Evolutionary conservation across 2,888 invertebrate species (phyloP), one percentile per base, ranked within the genome.

Genomic region (Macrostomum cliftonense): DNA sequence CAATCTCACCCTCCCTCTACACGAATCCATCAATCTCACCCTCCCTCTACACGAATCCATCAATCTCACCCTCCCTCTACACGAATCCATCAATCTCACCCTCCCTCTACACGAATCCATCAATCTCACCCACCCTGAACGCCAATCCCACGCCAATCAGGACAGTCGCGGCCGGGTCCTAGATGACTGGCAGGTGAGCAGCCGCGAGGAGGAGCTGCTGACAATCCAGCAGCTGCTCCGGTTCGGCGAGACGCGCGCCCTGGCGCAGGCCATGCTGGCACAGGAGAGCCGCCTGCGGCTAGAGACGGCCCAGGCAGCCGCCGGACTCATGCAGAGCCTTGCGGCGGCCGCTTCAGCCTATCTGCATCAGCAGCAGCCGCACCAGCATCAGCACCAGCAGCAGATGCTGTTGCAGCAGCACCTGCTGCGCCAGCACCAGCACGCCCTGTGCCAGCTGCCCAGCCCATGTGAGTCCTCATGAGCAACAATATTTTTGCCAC

Each of bases 161-260:
- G 83, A 84, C 74, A 77, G 80, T 61, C 78, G 81, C 72, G 81
- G 83, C 61, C 78, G 79, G 69, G 76, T 81, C 64, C 76, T 85
- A 71, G 84, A 85, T 75, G 79, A 81, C 76, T 87, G 87, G 86
- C 80, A 79, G 63, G 80, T 85, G 66, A 81, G 82, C 67, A 82
- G 81, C 60, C 77, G 79, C 63, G 82, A 86, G 68, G 87, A 88
- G 73, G 86, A 88, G 75, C 82, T 82, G 66, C 77, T 86, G 73
- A 84, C 87, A 59, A 76, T 88, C 58, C 85, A 86, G 70, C 86
- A 88, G 73, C 87, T 88, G 70, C 78, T 87, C 61, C 78, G 85
- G 61, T 83, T 86, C 63, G 82, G 82, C 63, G 85, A 85, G 75
- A 87, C 86, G 54, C 78, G 84, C 68, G 81, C 83, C 58, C 78